Conservation (phyloP, 2,888 invertebrate genomes). For the Pristionchus entomophagus region DNA sequence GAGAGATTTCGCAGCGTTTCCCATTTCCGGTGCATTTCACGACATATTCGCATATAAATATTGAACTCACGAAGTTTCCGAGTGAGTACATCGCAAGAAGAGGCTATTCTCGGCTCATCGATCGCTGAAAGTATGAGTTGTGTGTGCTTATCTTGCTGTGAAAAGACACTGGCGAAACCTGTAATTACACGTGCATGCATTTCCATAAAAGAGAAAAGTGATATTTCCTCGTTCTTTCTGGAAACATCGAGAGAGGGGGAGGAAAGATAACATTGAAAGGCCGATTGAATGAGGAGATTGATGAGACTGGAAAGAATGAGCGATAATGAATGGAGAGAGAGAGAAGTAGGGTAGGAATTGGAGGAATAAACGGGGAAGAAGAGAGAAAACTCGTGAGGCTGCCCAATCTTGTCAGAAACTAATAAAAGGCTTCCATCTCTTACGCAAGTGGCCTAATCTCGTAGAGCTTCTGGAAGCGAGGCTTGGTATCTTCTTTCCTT, state of each 20-base stretch:
- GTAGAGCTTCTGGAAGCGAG: background rate
- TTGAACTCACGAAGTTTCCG: background rate
- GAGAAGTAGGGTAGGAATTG: background rate
- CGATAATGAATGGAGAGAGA: background rate
- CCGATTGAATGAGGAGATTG: background rate
- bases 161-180: background rate
- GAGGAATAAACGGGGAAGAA: background rate
- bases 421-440: background rate
- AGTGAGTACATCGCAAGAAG: background rate
- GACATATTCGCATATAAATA: too few species aligned
- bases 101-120: background rate
- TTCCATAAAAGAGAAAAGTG: background rate
- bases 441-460: background rate
- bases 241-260: background rate
- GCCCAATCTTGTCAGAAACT: conserved; percentile 33
- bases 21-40: background rate
- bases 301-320: background rate
- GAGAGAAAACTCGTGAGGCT: conserved; percentile 4
- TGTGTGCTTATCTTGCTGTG: background rate
- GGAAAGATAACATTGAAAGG: background rate
- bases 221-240: background rate
- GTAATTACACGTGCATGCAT: background rate
- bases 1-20: background rate
- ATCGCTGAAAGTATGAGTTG: background rate
- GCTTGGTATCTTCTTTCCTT: background rate